phyloP scores from a whole-genome alignment of 1,140 invertebrate genomes.

The Drosophila sturtevanti region DNA sequence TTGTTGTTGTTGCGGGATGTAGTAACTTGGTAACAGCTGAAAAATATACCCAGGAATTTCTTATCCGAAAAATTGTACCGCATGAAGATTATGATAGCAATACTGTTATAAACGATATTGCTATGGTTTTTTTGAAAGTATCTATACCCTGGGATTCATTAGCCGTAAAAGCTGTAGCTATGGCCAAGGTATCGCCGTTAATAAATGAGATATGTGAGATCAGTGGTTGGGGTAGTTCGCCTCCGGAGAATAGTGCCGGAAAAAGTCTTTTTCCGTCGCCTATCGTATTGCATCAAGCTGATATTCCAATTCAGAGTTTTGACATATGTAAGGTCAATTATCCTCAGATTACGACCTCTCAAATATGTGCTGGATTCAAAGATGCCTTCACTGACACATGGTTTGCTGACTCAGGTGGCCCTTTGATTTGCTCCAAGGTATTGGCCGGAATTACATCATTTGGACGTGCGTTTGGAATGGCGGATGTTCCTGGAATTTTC shows the following conservation, averaged over 20 bases:
- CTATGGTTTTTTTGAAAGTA: background rate
- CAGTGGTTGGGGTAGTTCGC: background rate
- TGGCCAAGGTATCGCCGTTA: background rate
- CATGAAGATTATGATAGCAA: too few relatives aligned
- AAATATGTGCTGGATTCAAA: background rate
- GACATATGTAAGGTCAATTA: background rate
- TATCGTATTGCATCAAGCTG: background rate
- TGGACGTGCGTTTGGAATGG: background rate
- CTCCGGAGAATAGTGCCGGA: too few relatives aligned
- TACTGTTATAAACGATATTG: background rate
- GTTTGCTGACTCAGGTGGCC: background rate
- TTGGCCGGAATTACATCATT: background rate
- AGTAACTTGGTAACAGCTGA: too few relatives aligned
- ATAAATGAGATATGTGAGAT: background rate
- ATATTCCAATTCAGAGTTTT: background rate
- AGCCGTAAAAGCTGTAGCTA: background rate
- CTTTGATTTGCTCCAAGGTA: background rate
- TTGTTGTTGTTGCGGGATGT: too few relatives aligned
- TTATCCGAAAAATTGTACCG: too few relatives aligned
- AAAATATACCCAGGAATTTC: too few relatives aligned
- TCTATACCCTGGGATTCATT: background rate
- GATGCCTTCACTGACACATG: background rate
- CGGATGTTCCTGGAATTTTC: background rate
- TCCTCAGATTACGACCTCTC: too few relatives aligned
- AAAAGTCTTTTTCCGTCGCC: too few relatives aligned